Evolutionary conservation across 2,797 vertebrate species (phyloP).

Genomic region (Poecilia picta): DNA sequence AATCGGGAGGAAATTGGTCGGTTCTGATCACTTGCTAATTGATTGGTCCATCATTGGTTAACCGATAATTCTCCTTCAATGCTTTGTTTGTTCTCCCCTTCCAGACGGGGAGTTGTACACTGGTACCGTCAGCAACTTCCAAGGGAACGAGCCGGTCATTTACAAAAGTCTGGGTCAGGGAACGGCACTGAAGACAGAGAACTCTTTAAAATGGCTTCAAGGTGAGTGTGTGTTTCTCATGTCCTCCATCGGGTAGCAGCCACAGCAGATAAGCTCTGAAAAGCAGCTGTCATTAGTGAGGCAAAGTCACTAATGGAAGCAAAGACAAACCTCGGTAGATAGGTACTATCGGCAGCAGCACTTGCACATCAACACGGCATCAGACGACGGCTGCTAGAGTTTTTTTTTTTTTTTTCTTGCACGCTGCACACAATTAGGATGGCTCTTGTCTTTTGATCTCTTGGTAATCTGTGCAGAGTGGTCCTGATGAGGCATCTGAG

Average conservation of each 20-base stretch:
- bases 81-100: slow-evolving; percentile 46
- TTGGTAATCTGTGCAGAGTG: slow-evolving; percentile 52
- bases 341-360: slow-evolving; percentile 53
- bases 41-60: neutral
- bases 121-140: slow-evolving; percentile 94
- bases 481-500: slow-evolving; percentile 61
- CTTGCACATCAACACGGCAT: slow-evolving; percentile 66
- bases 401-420: neutral
- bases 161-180: slow-evolving; percentile 90
- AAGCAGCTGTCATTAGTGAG: slow-evolving; percentile 56
- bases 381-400: slow-evolving; percentile 28
- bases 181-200: slow-evolving; percentile 91
- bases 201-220: slow-evolving; percentile 96
- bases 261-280: slow-evolving; percentile 54
- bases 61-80: slow-evolving; percentile 8
- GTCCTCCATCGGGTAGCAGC: slow-evolving; percentile 42
- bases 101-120: slow-evolving; percentile 92
- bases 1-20: neutral
- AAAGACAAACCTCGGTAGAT: slow-evolving; percentile 46
- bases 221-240: slow-evolving; percentile 72
- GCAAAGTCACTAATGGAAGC: slow-evolving; percentile 49
- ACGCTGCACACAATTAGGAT: slow-evolving; percentile 52
- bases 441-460: slow-evolving; percentile 63
- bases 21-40: neutral
- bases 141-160: slow-evolving; percentile 94